Base-by-base conservation (phyloP, 1,140 invertebrate species). In the Kradibia gibbosae region DNA sequence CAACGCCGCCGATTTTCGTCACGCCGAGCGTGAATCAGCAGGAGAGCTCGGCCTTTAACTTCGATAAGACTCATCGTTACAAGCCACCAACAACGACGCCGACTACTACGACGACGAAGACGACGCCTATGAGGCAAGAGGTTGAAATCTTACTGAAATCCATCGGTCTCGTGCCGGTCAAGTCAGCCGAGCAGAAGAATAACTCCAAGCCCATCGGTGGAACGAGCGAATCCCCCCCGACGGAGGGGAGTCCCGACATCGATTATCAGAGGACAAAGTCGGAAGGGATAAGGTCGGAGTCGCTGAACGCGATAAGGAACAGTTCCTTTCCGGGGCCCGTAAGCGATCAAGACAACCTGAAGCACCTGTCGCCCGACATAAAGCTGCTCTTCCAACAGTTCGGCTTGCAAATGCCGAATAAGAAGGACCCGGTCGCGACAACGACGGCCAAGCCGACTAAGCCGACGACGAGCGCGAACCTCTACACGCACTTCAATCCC, bases 401-500 rank as follows among this genome's bases (percentile, higher is more conserved):
- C 73, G 91, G 91, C 25, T 82, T 91, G 0, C 87, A 87, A 31
- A 28, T 67, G 17, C 39, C 62, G 36, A 57, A 57, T 20, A 67
- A 79, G 0, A 85, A 82, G 8, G 83, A 77, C 4, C 83, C 86
- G 2, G 88, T 86, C 0, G 86, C 86, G 1, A 89, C 87, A 2
- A 87, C 81, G 42, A 82, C 13, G 20, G 65, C 83, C 13, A 50
- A 80, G 20, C 85, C 77, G 5, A 83, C 84, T 10, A 86, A 83
- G 57, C 45, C 45, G 71, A 25, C 82, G 17, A n/a, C 76, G 85
- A 22, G 86, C 88, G 45, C 89, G 87, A 17, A 92, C 65, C 92
- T 92, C 0, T 94, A 93, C 81, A 87, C 90, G 0, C 91, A 88
- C 25, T 94, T 94, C 79, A 94, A 94, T 86, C 93, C 93, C 2